Conservation (phyloP, 2,888 invertebrate species). For the Ectemnius cavifrons region DNA sequence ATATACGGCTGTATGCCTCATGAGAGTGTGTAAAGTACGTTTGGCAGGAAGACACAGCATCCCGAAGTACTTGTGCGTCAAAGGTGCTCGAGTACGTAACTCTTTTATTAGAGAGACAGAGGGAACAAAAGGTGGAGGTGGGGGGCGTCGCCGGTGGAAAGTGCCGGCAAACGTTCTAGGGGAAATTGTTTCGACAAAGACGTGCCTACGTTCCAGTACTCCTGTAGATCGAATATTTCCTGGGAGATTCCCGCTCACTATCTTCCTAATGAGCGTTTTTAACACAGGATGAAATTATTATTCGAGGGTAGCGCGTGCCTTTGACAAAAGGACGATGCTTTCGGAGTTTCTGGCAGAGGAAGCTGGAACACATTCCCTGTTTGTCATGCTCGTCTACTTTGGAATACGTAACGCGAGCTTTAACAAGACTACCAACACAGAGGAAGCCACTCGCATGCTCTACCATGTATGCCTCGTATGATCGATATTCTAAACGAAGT, state of each 20-base stretch:
- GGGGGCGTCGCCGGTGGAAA: no score
- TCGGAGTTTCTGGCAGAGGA: no score
- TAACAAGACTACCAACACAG: no score
- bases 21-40: conserved; percentile 2
- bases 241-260: neutral
- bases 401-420: conserved; percentile 25
- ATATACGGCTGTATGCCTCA: no score
- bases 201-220: conserved; percentile 13
- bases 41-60: no score
- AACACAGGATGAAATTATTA: neutral
- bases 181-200: conserved; percentile 33
- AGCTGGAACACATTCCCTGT: no score
- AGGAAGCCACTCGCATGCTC: no score
- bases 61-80: conserved; percentile 19
- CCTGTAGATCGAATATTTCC: neutral
- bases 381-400: conserved; percentile 10
- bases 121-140: no score
- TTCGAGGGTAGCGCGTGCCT: no score
- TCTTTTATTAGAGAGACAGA: conserved; percentile 38
- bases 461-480: conserved; percentile 10
- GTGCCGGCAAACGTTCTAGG: conserved; percentile 17
- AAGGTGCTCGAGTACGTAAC: conserved; percentile 38
- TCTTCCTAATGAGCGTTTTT: no score
- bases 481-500: no score
- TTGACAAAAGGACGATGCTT: no score